phyloP scores from a whole-genome alignment of 2,113 vertebrate species.

The Coracopsis vasa region DNA sequence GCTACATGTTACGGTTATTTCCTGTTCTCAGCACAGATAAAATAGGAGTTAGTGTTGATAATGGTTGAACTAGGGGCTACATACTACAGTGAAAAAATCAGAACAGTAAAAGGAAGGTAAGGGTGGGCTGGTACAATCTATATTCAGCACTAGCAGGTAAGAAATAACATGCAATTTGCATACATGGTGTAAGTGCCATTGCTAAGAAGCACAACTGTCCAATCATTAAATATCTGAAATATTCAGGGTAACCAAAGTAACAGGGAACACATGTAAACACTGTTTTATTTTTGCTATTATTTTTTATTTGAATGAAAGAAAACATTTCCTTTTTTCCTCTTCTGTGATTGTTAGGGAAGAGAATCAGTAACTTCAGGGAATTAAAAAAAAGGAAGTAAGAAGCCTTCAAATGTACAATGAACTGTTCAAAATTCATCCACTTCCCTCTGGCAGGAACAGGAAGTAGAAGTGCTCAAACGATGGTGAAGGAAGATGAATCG shows the following conservation, averaged over 20 bases:
- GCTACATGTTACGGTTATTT: not conserved
- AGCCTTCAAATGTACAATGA: not conserved
- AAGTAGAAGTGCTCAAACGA: not conserved
- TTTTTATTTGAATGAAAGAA: not conserved
- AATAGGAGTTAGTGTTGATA: rapidly evolving
- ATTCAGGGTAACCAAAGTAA: not conserved
- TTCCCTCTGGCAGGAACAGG: not conserved
- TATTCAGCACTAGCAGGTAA: not conserved
- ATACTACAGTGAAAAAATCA: not conserved
- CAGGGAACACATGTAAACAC: not conserved
- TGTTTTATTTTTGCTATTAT: not conserved
- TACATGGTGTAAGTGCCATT: not conserved
- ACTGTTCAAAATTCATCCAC: not conserved
- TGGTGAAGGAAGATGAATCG: not conserved
- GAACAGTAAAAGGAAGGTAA: not conserved
- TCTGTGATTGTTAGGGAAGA: not conserved
- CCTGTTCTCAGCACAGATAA: not conserved
- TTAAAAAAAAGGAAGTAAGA: not conserved
- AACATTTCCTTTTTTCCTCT: not conserved
- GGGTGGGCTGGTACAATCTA: not conserved
- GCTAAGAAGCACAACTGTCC: not conserved
- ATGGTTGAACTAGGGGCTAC: not conserved
- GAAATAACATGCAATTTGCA: not conserved
- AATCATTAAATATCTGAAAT: not conserved
- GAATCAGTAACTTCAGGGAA: not conserved